A percentile compares a stretch with the other conserved stretches of the same genome.
phyloP scores from a whole-genome alignment of 53 echinoderm and acorn worm genomes.

The Henricia sp. region DNA sequence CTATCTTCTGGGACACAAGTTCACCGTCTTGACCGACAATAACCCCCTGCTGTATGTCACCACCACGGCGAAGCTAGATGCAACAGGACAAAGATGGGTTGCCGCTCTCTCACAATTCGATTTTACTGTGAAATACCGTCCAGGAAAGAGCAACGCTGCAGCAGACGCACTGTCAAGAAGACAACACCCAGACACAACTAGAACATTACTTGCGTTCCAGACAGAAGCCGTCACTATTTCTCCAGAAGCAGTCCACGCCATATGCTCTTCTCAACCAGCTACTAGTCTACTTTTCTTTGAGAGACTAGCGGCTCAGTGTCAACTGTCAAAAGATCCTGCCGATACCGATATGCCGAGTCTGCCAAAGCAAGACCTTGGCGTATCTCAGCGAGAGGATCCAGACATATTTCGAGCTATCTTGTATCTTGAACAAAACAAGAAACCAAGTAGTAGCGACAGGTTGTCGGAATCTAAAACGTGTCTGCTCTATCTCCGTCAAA shows the following conservation, averaged over 20 bases:
- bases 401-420: not conserved
- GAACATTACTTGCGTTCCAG: not conserved
- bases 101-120: no score
- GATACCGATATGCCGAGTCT: no score
- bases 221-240: not conserved
- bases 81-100: no score
- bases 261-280: not conserved
- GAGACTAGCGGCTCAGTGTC: not conserved
- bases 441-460: not conserved
- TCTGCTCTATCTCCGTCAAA: not conserved
- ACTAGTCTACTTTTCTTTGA: not conserved
- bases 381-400: conserved; percentile 17
- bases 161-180: no score
- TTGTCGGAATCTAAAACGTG: not conserved
- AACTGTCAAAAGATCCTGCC: no score
- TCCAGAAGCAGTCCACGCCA: not conserved
- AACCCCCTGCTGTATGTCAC: no score
- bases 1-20: no score
- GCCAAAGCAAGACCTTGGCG: not conserved
- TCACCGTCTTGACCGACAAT: no score
- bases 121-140: no score
- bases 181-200: no score
- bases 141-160: no score
- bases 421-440: not conserved
- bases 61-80: no score